These are phyloP conservation scores for Salminus brasiliensis DNA, from an alignment of 2,113 vertebrate genomes.

Conservation along the genomic window DNA sequence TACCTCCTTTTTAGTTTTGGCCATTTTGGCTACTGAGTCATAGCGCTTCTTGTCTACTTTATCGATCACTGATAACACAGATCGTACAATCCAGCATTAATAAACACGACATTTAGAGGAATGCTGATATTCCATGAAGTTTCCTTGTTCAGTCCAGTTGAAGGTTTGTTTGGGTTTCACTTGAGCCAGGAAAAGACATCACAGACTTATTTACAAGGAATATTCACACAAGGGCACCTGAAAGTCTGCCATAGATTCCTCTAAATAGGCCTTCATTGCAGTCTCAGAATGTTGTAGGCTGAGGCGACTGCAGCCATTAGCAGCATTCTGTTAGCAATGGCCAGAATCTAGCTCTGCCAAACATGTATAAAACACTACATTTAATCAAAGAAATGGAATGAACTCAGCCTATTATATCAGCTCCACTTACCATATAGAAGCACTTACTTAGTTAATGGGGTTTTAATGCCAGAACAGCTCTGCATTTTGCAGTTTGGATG, in stretches of 20 bases:
- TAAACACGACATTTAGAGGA: background rate
- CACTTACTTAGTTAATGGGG: no score
- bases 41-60: conserved; percentile 91
- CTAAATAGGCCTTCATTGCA: conserved; percentile 83
- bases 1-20: conserved; percentile 87
- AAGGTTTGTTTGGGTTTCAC: background rate
- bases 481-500: no score
- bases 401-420: no score
- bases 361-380: background rate
- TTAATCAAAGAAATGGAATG: background rate
- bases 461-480: no score
- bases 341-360: conserved; percentile 88
- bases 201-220: background rate
- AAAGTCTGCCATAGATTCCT: conserved; percentile 84
- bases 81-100: conserved; percentile 72
- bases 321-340: conserved; percentile 79
- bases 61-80: conserved; percentile 87
- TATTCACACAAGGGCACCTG: conserved; percentile 75
- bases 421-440: no score
- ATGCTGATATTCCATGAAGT: background rate
- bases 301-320: conserved; percentile 80
- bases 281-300: no score
- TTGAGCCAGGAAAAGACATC: background rate
- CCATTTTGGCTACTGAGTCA: conserved; percentile 84
- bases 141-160: background rate